Percentiles rank a stretch among this genome's conserved stretches.
Conservation (phyloP, 2,797 vertebrate species). For the Xenopus petersii region DNA sequence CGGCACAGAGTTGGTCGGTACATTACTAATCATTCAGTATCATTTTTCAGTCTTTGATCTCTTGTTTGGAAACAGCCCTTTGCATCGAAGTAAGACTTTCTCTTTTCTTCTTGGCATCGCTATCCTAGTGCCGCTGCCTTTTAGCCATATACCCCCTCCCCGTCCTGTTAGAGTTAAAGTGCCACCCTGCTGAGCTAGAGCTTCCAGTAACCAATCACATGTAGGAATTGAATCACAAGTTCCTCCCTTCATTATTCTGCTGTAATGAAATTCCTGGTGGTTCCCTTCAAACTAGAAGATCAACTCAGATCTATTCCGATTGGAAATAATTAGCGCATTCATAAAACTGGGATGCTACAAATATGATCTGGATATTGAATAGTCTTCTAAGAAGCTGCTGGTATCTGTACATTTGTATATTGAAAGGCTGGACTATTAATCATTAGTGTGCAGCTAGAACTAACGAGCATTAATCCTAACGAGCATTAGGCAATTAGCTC, state of each 20-base stretch:
- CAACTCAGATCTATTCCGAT: too few relatives aligned
- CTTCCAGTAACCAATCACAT: too few relatives aligned
- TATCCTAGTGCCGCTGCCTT: conserved; percentile 11
- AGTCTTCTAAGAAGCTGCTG: not conserved
- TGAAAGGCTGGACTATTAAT: too few relatives aligned
- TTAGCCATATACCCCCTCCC: conserved; percentile 12
- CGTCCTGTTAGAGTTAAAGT: not conserved
- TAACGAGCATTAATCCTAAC: not conserved
- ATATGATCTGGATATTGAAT: not conserved
- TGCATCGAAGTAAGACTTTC: conserved; percentile 31
- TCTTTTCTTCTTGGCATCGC: conserved; percentile 13
- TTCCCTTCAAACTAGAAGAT: not conserved
- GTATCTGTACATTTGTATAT: not conserved
- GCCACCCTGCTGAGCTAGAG: too few relatives aligned
- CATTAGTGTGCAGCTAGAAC: not conserved
- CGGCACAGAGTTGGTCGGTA: not conserved
- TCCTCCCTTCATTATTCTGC: too few relatives aligned
- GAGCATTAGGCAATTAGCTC: too few relatives aligned
- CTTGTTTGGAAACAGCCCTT: conserved; percentile 32
- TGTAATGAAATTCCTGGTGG: not conserved
- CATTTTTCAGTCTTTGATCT: conserved; percentile 40
- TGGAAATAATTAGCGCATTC: not conserved
- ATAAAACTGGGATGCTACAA: not conserved
- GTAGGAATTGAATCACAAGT: too few relatives aligned
- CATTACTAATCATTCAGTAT: conserved; percentile 37